phyloP scores from a whole-genome alignment of 2,888 invertebrate species.

The Troides oblongomaculatus region DNA sequence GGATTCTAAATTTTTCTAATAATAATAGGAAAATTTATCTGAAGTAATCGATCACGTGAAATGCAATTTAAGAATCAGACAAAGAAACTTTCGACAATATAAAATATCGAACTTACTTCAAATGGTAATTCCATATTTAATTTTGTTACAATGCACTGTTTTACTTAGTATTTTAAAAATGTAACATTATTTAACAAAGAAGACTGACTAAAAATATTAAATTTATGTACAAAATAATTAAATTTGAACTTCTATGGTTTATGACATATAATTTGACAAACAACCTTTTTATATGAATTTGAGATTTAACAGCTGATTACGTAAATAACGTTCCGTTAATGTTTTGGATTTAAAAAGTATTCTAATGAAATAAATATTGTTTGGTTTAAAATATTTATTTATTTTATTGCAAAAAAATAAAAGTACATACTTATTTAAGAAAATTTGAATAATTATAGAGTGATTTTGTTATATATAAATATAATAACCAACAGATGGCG shows the following conservation, averaged over 20 bases:
- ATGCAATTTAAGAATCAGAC: constrained; percentile 52
- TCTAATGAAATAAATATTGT: background rate
- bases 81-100: constrained; percentile 43
- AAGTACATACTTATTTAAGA: no score
- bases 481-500: no score
- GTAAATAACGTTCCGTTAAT: constrained; percentile 22
- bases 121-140: constrained; percentile 63
- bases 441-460: no score
- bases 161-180: constrained; percentile 2
- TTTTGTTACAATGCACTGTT: background rate
- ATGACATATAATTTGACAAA: constrained; percentile 19
- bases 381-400: background rate
- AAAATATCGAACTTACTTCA: constrained; percentile 51
- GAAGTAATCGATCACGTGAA: constrained; percentile 60
- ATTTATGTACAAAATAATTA: constrained; percentile 3
- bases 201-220: constrained; percentile 6
- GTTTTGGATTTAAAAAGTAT: background rate
- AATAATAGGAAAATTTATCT: background rate
- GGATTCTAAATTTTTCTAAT: background rate
- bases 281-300: constrained; percentile 16
- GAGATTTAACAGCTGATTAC: constrained; percentile 23
- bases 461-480: no score
- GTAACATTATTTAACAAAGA: constrained; percentile 17
- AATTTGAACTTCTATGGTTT: constrained; percentile 10
- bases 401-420: no score